Base-by-base conservation (phyloP, 2,888 invertebrate genomes). In the Volucella inanis region DNA sequence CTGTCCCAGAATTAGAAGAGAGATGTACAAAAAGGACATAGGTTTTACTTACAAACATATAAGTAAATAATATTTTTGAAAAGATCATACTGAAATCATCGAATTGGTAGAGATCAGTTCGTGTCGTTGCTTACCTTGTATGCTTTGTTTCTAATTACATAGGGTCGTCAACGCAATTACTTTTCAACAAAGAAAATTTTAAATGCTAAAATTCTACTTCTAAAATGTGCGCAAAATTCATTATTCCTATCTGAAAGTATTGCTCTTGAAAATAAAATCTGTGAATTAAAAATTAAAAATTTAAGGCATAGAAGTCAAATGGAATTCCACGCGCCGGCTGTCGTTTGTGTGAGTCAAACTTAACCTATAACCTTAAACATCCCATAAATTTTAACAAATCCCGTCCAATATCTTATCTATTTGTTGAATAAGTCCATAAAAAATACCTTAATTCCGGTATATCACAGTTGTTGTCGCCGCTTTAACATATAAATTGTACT, bases 41-140 rank as follows among this genome's bases (percentile, higher is more conserved):
- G 38, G 64, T 39, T 47, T 18, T 74, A 12, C 4, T 64, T 3
- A 55, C 74, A 2, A 64, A 55, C n/a, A 57, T 55, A 9, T 8
- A 38, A 9, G 0, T n/a, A 54, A 12, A 55, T 39, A 47, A 64
- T 55, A 39, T 62, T 11, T 74, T 47, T 11, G 45, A 54, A 55
- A 22, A 18, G 8, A 47, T 64, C 10, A 3, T 74, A 18, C 8
- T 39, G 1, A 55, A 64, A 4, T 64, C 64, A 0, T 64, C 55
- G 12, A 74, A 39, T 18, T 74, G 54, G 45, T 74, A 11, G 39
- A 74, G 47, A 45, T 11, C 47, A 8, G 39, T 74, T 47, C 18
- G 64, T n/a, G 15, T 71, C n/a, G 41, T 59, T 11, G 71, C 52
- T 1, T 70, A 14, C 14, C 10, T 38, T 12, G 18, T 70, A 18